Evolutionary conservation across 2,888 invertebrate genomes (phyloP), one percentile per base, ranked within the genome.

Genomic region (Diploptera punctata): DNA sequence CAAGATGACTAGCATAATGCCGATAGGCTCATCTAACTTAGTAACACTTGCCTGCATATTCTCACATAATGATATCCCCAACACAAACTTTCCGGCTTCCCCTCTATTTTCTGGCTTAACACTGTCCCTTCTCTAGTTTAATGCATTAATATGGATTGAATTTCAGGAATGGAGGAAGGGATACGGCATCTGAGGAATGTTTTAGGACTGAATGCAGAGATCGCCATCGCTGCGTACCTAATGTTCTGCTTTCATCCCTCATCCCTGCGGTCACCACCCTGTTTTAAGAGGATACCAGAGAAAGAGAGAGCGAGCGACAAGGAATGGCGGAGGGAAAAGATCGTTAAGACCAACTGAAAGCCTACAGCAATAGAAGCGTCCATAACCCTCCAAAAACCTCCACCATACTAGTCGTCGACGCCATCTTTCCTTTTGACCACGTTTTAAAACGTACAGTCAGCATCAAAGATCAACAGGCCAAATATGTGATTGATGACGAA

Each of bases 311-410:
- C 19, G 33, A 9, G 60, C 26, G 43, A 54, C 67, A 29, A 67
- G 49, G 71, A 52, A 29, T 38, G 38, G 72, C n/a, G 67, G 21
- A 54, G 67, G 54, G 68, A 52, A 67, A 67, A 72, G 72, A 72
- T 72, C 72, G 72, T 72, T 72, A 72, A 68, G 72, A 62, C 62
- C 62, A 62, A 62, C 43, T 19, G 29, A 47, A 52, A 52, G 24
- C 52, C 24, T 52, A 24, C 52, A 52, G 52, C 52, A 52, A 4
- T 38, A 38, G 47, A 7, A n/a, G 47, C 10, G 47, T 47, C 47
- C 31, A 24, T 16, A 57, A 57, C 57, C 57, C 57, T 29, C 29
- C 19, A n/a, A n/a, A n/a, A n/a, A 16, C 52, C 24, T 3, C 29
- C 24, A 52, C 2, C 52, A 18, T 19, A 10, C 10, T n/a, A 9